These are phyloP conservation scores for pig (Sus scrofa) DNA, from an alignment of 2,113 vertebrate genomes.

Conservation along the genomic window DNA sequence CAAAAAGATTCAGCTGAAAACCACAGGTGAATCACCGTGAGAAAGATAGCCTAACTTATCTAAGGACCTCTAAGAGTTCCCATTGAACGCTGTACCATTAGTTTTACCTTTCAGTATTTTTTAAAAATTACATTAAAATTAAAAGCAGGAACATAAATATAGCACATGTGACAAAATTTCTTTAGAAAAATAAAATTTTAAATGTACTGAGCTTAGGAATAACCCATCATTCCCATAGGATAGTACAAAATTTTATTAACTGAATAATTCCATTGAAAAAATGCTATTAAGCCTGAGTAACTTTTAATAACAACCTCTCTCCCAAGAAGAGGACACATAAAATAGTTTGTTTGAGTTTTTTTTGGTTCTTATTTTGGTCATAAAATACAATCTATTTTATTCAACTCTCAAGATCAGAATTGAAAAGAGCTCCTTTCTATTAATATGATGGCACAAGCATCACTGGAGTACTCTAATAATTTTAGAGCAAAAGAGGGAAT, in stretches of 20 bases:
- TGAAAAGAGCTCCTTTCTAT: background rate
- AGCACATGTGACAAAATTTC: conserved; percentile 25
- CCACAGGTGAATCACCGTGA: conserved; percentile 18
- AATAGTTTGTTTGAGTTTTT: background rate
- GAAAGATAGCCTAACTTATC: conserved; percentile 34
- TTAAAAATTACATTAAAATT: conserved; percentile 72
- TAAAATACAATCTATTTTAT: background rate
- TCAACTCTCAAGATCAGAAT: background rate
- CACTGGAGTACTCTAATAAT: background rate
- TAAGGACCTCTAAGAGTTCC: conserved; percentile 46
- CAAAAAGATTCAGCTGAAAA: conserved; percentile 56
- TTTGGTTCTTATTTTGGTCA: background rate
- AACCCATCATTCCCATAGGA: background rate
- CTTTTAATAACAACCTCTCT: conserved; percentile 29
- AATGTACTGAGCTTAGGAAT: conserved; percentile 26
- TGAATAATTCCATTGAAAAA: conserved; percentile 46
- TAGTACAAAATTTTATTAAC: conserved; percentile 40
- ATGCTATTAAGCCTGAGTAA: background rate
- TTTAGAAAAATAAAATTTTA: conserved; percentile 44
- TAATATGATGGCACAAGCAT: background rate
- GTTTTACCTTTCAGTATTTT: conserved; percentile 53
- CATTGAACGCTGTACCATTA: conserved; percentile 23
- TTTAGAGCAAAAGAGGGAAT: background rate
- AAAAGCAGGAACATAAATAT: conserved; percentile 7
- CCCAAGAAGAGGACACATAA: background rate